phyloP scores from a whole-genome alignment of 2,888 invertebrate species.

The Nymphalis polychloros region DNA sequence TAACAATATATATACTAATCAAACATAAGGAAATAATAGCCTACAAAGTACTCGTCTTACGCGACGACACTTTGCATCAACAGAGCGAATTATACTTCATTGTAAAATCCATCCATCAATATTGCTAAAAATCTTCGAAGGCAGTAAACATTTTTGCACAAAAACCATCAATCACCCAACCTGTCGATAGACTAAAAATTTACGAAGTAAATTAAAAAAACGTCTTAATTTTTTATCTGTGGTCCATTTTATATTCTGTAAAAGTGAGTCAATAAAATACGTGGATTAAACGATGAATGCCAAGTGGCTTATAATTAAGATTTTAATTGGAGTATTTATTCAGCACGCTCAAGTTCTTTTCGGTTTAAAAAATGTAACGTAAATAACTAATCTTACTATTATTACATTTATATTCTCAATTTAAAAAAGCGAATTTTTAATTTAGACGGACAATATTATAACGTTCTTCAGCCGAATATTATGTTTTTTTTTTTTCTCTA shows the following conservation, averaged over 20 bases:
- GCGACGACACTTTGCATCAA: too few species aligned
- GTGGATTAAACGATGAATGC: neutral
- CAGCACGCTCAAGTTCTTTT: neutral
- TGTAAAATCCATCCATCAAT: neutral
- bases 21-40: too few species aligned
- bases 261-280: conserved; percentile 3
- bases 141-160: neutral
- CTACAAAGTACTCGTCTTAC: too few species aligned
- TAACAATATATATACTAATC: too few species aligned
- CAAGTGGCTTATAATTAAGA: neutral
- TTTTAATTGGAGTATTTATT: conserved; percentile 5
- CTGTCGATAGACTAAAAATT: neutral
- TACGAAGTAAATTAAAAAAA: conserved; percentile 3
- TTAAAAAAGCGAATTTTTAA: too few species aligned
- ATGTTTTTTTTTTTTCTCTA: too few species aligned
- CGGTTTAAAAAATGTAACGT: neutral
- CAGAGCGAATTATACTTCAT: too few species aligned
- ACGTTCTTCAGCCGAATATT: too few species aligned
- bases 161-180: conserved; percentile 8
- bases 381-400: neutral
- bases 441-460: too few species aligned
- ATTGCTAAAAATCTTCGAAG: neutral
- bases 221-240: neutral
- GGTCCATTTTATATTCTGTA: conserved; percentile 3
- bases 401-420: too few species aligned